These are phyloP conservation scores for Centroberyx gerrardi DNA, from an alignment of 2,797 vertebrate genomes.

Conservation along the genomic window DNA sequence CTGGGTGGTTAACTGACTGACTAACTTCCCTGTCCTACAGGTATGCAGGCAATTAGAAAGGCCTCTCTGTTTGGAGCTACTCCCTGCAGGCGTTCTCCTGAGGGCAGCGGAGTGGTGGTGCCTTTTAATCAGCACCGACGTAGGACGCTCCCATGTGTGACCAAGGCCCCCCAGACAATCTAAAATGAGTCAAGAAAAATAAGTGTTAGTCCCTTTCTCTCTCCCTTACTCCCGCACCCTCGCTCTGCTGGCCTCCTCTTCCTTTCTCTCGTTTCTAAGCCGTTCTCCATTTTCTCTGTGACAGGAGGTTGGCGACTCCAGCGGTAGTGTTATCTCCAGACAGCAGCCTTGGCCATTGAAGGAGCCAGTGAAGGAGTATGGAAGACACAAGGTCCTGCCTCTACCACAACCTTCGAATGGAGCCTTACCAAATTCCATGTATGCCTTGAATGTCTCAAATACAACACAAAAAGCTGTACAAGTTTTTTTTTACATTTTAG, in stretches of 20 bases:
- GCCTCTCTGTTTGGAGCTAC: slow-evolving; percentile 68
- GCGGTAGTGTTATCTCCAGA: slow-evolving; percentile 71
- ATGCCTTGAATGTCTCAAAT: slow-evolving; percentile 43
- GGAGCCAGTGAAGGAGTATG: slow-evolving; percentile 40
- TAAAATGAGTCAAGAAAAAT: slow-evolving; percentile 72
- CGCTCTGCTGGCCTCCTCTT: slow-evolving; percentile 29
- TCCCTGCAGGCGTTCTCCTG: slow-evolving; percentile 68
- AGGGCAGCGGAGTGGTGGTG: slow-evolving; percentile 65
- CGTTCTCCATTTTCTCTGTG: slow-evolving; percentile 49
- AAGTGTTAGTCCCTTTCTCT: slow-evolving; percentile 41
- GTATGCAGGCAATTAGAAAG: slow-evolving; percentile 78
- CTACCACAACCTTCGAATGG: slow-evolving; percentile 49
- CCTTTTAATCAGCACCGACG: slow-evolving; percentile 79
- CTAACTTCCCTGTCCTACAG: slow-evolving; percentile 71
- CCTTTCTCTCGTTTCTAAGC: slow-evolving; percentile 36
- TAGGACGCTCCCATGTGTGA: slow-evolving; percentile 78
- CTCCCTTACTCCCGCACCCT: slow-evolving; percentile 38
- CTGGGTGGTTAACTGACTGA: slow-evolving; percentile 51
- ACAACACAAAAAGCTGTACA: slow-evolving; percentile 18
- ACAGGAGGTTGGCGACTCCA: slow-evolving; percentile 54
- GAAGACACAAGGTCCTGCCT: slow-evolving; percentile 69
- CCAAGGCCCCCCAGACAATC: slow-evolving; percentile 71
- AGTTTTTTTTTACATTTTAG: slow-evolving; percentile 4
- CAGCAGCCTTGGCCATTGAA: slow-evolving; percentile 67
- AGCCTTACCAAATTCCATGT: slow-evolving; percentile 65